Evolutionary conservation across 30 jellyfish, hydroid and myxozoan species (phyloP), one percentile per base, ranked within the genome.

Genomic region (Chironex yamaguchii): DNA sequence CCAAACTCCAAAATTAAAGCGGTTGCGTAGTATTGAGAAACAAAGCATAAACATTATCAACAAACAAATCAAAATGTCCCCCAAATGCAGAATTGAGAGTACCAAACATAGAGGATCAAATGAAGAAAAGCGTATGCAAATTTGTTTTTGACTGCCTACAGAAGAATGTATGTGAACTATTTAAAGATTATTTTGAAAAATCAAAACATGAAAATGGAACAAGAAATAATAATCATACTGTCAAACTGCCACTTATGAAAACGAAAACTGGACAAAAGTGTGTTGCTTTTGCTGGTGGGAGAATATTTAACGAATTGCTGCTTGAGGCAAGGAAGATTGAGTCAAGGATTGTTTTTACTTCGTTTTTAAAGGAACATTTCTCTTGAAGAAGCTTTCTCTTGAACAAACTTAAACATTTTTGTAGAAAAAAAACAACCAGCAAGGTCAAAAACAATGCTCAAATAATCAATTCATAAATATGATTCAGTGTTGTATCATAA

Each of bases 71-170:
- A 73, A 48, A 49, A 73, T 73, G 1, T 49, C 87, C 49, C 73
- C 87, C 87, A 73, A 49, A 42, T 58, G 76, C 74, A 49, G 87
- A 42, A 29, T 73, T 73, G 62, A 22, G 87, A 73, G 68, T 70
- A 49, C 76, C 74, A 74, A 73, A 49, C 87, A 73, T 73, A 33
- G 76, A 32, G 51, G 52, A 73, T 73, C 52, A 73, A 73, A 73
- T 73, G 76, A 73, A 73, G 74, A 49, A 73, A 28, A 70, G 84
- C 21, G 84, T 70, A 32, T 70, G 71, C 67, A 70, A 34, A 34
- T 70, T 70, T 70, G 32, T 70, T 34, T 70, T 70, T 70, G 68
- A 70, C 72, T 70, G 70, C 84, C 71, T 70, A 70, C 84, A 70
- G 84, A 34, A 70, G 68, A 70, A 70, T 34, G 27, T 73, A 73